phyloP scores from a whole-genome alignment of 2,113 vertebrate species.

The Epinephelus moara region DNA sequence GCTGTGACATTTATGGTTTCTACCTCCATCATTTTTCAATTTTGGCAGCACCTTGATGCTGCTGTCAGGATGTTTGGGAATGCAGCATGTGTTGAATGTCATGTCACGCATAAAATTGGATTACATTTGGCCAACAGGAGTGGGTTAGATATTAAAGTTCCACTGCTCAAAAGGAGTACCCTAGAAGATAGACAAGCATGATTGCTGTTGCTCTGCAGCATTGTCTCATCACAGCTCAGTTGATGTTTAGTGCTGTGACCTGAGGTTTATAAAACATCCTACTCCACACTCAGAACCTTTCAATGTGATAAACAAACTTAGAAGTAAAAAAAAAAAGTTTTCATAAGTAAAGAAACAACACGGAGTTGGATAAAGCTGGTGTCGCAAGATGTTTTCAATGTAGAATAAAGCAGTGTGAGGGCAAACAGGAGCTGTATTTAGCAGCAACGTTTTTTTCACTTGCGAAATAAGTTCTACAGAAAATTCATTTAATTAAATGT shows the following conservation, averaged over 20 bases:
- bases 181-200: constrained; percentile 34
- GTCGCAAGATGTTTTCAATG: constrained; percentile 13
- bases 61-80: constrained; percentile 58
- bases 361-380: background rate
- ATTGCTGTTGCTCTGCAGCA: constrained; percentile 14
- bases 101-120: constrained; percentile 61
- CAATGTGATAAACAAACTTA: constrained; percentile 28
- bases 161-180: constrained; percentile 10
- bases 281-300: background rate
- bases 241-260: constrained; percentile 28
- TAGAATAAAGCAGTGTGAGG: background rate
- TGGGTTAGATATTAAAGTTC: constrained; percentile 37
- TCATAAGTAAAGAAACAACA: constrained; percentile 20
- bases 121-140: constrained; percentile 59
- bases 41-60: constrained; percentile 55
- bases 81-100: constrained; percentile 58
- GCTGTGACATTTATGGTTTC: constrained; percentile 64
- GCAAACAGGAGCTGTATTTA: background rate
- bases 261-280: constrained; percentile 16
- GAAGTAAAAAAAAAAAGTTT: constrained; percentile 28
- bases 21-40: constrained; percentile 58
- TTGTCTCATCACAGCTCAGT: constrained; percentile 23
- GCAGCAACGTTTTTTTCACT: background rate
- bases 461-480: background rate
- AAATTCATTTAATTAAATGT: background rate